Conservation (phyloP, 1,140 invertebrate species). For the Lithobius niger region DNA sequence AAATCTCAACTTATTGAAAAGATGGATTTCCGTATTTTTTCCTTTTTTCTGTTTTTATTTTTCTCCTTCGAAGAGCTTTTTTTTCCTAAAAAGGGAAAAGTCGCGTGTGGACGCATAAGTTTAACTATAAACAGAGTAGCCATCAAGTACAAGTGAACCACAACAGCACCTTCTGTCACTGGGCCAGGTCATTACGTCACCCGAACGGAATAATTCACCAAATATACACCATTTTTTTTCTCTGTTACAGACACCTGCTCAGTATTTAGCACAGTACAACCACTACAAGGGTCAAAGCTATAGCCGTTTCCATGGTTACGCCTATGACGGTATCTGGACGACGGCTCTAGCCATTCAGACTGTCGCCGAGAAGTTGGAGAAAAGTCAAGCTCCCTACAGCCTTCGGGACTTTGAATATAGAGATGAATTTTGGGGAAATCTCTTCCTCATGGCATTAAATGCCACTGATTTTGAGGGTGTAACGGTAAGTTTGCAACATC, state of each 20-base stretch:
- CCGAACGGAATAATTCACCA: too few species aligned
- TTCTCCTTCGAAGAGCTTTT: too few species aligned
- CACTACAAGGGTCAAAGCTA: slow-evolving; percentile 61
- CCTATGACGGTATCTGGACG: slow-evolving; percentile 94
- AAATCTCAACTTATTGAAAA: too few species aligned
- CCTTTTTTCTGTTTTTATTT: too few species aligned
- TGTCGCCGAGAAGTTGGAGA: slow-evolving; percentile 51
- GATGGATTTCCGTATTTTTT: too few species aligned
- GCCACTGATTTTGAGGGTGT: slow-evolving; percentile 89
- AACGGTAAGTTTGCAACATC: slow-evolving; percentile 49
- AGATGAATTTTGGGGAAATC: slow-evolving; percentile 68
- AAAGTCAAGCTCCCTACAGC: not conserved
- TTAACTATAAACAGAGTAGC: too few species aligned
- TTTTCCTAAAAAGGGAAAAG: too few species aligned
- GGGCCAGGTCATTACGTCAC: too few species aligned
- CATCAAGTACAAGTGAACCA: too few species aligned
- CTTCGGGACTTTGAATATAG: slow-evolving; percentile 65
- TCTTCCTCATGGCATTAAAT: slow-evolving; percentile 71
- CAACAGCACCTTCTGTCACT: too few species aligned
- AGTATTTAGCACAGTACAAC: slow-evolving; percentile 76
- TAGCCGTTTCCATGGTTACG: slow-evolving; percentile 93
- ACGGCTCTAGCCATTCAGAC: slow-evolving; percentile 80
- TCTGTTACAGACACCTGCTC: slow-evolving; percentile 51
- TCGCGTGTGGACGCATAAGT: too few species aligned
- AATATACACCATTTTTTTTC: not conserved